Conservation (phyloP, 64 coral and sea anemone genomes). For the Pachyseris speciosa region DNA sequence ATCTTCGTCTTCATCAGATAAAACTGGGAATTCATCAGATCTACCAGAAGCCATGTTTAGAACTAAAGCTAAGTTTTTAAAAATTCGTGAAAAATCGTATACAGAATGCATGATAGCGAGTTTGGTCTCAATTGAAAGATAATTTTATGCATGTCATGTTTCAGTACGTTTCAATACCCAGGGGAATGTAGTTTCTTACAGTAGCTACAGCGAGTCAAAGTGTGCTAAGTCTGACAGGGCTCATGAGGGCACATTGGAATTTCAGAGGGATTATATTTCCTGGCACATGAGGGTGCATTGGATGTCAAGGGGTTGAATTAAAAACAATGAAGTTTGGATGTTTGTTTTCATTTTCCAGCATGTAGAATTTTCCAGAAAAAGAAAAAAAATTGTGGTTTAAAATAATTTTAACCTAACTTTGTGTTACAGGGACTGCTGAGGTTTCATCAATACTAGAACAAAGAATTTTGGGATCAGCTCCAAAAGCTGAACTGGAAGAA, state of each 20-base stretch:
- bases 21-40: neutral
- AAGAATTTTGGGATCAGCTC: constrained; percentile 93
- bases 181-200: constrained; percentile 6
- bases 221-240: neutral
- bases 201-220: constrained; percentile 4
- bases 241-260: no score
- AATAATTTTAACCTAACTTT: neutral
- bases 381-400: neutral
- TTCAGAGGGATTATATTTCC: constrained; percentile 7
- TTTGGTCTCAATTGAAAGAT: constrained; percentile 13
- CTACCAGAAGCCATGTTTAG: constrained; percentile 5
- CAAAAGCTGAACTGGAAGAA: constrained; percentile 97
- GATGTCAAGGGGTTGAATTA: no score
- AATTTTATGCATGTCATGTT: neutral
- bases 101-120: neutral
- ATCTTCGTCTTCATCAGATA: neutral
- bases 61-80: neutral
- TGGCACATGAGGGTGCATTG: neutral
- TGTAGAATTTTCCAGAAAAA: no score
- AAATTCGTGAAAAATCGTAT: no score
- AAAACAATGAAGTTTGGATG: no score
- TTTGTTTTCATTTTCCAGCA: no score
- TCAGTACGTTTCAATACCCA: neutral
- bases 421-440: constrained; percentile 87
- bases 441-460: constrained; percentile 97